A percentile compares a stretch with the other conserved stretches of the same genome.
Conservation (phyloP, 2,888 invertebrate genomes). For the Cecidostiba fungosa region DNA sequence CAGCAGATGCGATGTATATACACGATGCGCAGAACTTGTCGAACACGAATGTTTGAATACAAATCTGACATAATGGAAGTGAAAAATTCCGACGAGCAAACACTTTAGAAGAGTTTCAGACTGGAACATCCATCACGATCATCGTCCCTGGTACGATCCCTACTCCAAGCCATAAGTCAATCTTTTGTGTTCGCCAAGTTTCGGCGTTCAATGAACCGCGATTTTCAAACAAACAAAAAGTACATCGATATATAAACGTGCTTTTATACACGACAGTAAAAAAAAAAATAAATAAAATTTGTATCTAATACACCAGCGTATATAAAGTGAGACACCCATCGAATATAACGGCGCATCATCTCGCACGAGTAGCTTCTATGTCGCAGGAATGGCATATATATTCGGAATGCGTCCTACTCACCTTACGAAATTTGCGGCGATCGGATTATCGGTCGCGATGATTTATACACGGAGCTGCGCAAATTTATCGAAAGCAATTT, state of each 20-base stretch:
- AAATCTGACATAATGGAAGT: not conserved
- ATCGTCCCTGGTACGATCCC: too few species aligned
- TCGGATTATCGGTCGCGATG: conserved; percentile 36
- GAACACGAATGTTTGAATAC: not conserved
- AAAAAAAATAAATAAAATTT: too few species aligned
- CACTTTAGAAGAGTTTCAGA: not conserved
- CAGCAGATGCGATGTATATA: too few species aligned
- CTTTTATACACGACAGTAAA: too few species aligned
- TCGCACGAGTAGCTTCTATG: not conserved
- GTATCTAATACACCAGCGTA: too few species aligned
- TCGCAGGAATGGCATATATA: not conserved
- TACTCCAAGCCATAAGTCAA: too few species aligned
- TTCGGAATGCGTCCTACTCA: not conserved
- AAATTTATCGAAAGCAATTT: conserved; percentile 48
- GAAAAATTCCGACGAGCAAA: not conserved
- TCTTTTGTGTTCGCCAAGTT: not conserved
- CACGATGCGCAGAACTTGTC: not conserved
- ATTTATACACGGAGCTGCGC: conserved; percentile 33
- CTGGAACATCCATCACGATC: not conserved
- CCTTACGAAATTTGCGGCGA: not conserved
- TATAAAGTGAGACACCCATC: not conserved
- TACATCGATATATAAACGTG: too few species aligned
- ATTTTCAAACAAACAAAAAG: not conserved
- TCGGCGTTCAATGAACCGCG: not conserved
- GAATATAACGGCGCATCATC: not conserved